Base-by-base conservation (phyloP, 2,888 invertebrate genomes). In the Xestoiulus laeticollis region DNA sequence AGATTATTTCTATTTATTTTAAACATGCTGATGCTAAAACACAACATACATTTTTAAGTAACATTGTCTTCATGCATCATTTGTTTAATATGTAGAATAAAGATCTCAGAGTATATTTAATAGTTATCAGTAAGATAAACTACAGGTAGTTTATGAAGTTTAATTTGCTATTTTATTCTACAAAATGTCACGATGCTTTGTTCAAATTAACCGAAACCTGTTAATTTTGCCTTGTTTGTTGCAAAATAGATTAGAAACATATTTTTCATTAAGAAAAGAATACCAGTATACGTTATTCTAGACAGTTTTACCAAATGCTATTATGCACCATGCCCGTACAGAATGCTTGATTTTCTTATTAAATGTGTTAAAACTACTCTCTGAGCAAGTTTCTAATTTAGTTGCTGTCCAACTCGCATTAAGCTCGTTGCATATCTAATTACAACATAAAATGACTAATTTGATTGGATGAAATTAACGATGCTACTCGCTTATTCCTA, bases 381-480 rank as follows among this genome's bases (percentile, higher is more conserved):
- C 78, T 78, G 30, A 30, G 78, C 14, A 78, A 78, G 78, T 78
- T 78, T 78, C 78, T 78, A 30, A 78, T 78, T 78, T 78, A 78
- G 30, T 78, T 30, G 78, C 78, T 78, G 78, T 78, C 78, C 78
- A 78, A 78, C 12, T 78, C 78, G 26, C 78, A 78, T 78, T 78
- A 78, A 14, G 78, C 78, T 26, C 78, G 78, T 78, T 78, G 78
- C 78, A 78, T 78, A 78, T 78, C 78, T 78, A 78, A 78, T 78
- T 78, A 78, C 78, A 78, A 30, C 78, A 30, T 78, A 78, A 78
- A 78, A 78, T 78, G 78, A 78, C 78, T 78, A 78, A 78, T 78
- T 78, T 78, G 78, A 78, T 78, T 78, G 78, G 78, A 78, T 26
- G 78, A 78, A 78, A 78, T 78, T 78, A 78, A 78, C 78, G 78